Base-by-base conservation (phyloP, 2,797 vertebrate genomes). In the Nyctalus aviator region DNA sequence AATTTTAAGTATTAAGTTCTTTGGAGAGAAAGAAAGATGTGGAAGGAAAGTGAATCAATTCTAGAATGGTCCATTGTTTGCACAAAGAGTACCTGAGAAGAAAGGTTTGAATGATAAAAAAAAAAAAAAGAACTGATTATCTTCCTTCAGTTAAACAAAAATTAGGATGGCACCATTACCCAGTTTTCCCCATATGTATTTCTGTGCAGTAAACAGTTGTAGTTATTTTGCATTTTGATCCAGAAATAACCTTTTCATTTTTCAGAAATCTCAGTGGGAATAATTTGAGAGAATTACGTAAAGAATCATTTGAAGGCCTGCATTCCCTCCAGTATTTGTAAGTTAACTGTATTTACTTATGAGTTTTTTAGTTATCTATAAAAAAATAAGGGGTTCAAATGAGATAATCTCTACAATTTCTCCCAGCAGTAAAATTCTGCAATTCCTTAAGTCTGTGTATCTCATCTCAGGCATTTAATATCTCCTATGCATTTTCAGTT, bases 311-410 rank as follows among this genome's bases (percentile, higher is more conserved):
- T 93, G 95, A 98, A 95, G 98, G 97, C 71, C 96, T 98, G 87
- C 83, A 97, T 17, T 95, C 96, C 72, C 97, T 98, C 66, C 95
- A 95, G 83, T 90, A 96, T 84, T 94, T 98, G 97, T 98, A 98
- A 95, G 97, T 94, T 59, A 69, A 68, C 57, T 25, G 75, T 73
- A 59, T 76, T 85, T 91, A 35, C 78, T 88, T 86, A 14, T 91
- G 64, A 77, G 10, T 71, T 84, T 88, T 76, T 88, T 71, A 30
- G 15, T 66, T 53, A 62, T 72, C 11, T 76, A 18, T 88, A 62
- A 73, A 71, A 41, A 66, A 86, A 57, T 64, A 66, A 15, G 30
- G 25, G 2, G 1, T 59, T 94, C 46, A 64, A 57, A 64, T 71
- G 41, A 79, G 23, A 75, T 59, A 50, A 48, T 73, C 11, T 75